phyloP scores from a whole-genome alignment of 2,888 invertebrate genomes.

The Pterostichus niger region DNA sequence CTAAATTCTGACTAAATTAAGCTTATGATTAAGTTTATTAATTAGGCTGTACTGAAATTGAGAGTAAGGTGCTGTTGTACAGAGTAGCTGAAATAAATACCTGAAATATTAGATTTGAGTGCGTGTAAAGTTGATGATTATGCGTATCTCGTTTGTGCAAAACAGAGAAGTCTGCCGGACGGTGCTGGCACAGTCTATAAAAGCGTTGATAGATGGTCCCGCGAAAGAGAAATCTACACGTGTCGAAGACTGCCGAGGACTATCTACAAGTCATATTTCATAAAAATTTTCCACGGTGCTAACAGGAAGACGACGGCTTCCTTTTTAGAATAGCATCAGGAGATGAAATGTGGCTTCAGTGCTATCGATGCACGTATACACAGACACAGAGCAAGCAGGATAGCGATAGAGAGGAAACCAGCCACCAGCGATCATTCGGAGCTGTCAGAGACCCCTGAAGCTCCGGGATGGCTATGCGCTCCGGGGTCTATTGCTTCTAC shows the following conservation, averaged over 20 bases:
- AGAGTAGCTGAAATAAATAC: no score
- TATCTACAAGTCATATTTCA: conserved; percentile 65
- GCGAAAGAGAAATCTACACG: conserved; percentile 47
- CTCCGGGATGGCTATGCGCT: background rate
- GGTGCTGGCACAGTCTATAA: conserved; percentile 15
- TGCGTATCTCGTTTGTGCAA: background rate
- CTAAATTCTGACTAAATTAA: no score
- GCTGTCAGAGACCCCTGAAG: conserved; percentile 25
- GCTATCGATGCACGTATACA: conserved; percentile 52
- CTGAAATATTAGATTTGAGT: no score
- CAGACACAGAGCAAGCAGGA: background rate
- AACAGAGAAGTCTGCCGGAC: background rate
- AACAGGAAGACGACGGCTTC: conserved; percentile 64
- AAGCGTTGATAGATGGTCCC: conserved; percentile 24
- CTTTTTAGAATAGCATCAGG: conserved; percentile 63
- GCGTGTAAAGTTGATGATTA: background rate
- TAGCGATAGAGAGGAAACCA: conserved; percentile 4
- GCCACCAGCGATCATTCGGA: conserved; percentile 34
- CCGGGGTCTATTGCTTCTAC: conserved; percentile 57
- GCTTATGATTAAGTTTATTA: no score
- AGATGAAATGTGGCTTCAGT: conserved; percentile 59
- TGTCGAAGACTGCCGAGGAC: conserved; percentile 57
- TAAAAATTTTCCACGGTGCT: conserved; percentile 52
- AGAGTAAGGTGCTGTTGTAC: no score
- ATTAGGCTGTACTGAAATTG: no score